Evolutionary conservation across 2,113 vertebrate genomes (phyloP).

Genomic region (Rynchops niger): DNA sequence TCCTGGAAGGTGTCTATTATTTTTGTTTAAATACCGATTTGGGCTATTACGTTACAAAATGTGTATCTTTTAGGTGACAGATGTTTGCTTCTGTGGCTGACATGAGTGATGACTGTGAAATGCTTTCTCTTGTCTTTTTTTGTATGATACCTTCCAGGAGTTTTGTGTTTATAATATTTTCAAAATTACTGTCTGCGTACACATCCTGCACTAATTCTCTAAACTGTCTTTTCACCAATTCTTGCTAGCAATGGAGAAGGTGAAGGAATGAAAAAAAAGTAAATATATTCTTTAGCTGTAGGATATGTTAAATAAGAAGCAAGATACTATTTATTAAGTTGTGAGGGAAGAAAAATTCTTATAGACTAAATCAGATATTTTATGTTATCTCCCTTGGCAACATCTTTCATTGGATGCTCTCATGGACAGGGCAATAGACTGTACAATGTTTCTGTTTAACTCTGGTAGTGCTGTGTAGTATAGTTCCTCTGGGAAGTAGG

Average conservation of each 20-base stretch:
- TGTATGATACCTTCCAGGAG: neutral
- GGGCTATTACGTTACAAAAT: neutral
- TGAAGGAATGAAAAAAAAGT: neutral
- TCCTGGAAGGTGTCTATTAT: neutral
- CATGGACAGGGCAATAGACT: neutral
- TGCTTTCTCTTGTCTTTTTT: neutral
- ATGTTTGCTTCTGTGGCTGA: neutral
- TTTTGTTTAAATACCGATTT: neutral
- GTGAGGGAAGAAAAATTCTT: neutral
- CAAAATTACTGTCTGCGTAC: neutral
- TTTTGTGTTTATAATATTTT: neutral
- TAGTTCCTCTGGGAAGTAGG: neutral
- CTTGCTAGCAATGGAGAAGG: neutral
- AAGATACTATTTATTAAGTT: neutral
- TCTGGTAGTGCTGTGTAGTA: neutral
- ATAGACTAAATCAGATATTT: neutral
- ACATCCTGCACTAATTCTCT: neutral
- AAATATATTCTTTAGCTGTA: neutral
- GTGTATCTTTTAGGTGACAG: neutral
- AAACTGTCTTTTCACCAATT: neutral
- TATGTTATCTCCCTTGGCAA: neutral
- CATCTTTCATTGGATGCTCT: neutral
- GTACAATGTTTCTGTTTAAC: neutral
- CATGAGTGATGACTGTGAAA: neutral
- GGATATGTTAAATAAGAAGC: neutral